These are phyloP conservation scores for Epistrophella euchroma DNA, from an alignment of 2,888 invertebrate species.

Conservation along the genomic window DNA sequence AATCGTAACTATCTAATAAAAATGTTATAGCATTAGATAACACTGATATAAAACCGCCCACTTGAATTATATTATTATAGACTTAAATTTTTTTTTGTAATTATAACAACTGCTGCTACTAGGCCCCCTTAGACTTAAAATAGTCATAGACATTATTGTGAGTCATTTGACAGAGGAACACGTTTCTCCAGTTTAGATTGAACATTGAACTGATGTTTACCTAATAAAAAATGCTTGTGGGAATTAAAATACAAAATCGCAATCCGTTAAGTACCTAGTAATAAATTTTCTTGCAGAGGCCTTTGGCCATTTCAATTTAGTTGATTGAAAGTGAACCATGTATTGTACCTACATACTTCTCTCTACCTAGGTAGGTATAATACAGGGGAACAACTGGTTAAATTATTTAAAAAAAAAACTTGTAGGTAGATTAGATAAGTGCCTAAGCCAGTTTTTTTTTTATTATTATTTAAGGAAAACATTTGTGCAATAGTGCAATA, in stretches of 20 bases:
- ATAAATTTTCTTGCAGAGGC: slow-evolving; percentile 14
- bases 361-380: not conserved
- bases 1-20: slow-evolving; percentile 20
- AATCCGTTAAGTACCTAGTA: slow-evolving; percentile 27
- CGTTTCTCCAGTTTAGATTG: slow-evolving; percentile 35
- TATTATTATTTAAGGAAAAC: not conserved
- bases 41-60: slow-evolving; percentile 56
- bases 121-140: not conserved
- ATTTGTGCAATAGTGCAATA: too few species aligned
- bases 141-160: not conserved
- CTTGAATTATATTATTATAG: slow-evolving; percentile 41
- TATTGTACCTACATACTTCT: not conserved
- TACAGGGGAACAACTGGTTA: not conserved
- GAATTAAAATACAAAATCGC: slow-evolving; percentile 57
- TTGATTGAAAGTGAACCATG: slow-evolving; percentile 31
- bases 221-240: slow-evolving; percentile 33
- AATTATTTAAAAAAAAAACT: slow-evolving; percentile 11
- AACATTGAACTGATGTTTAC: slow-evolving; percentile 2
- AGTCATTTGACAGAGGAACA: slow-evolving; percentile 36
- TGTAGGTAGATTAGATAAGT: not conserved
- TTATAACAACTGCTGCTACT: not conserved
- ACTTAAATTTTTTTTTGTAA: not conserved
- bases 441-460: not conserved
- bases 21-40: slow-evolving; percentile 50
- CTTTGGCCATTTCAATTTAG: slow-evolving; percentile 27